These are phyloP conservation scores for Hydrozoanthus gracilis DNA, from an alignment of 92 coral and sea anemone species.

Conservation along the genomic window DNA sequence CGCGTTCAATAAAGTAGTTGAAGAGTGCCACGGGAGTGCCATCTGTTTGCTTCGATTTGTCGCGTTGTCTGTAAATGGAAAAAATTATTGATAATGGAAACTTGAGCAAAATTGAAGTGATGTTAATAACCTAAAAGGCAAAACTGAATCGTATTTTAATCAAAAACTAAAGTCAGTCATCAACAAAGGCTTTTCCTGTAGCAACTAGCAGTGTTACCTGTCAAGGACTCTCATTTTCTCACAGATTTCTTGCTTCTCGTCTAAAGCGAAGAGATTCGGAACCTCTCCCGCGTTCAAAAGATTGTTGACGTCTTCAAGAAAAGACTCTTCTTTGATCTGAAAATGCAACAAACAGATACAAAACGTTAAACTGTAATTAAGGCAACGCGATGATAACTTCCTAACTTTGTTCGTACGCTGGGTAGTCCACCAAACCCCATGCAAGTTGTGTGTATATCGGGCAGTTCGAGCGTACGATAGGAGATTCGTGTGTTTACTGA, in stretches of 20 bases:
- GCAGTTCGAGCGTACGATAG: too few relatives aligned
- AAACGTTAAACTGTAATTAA: neutral
- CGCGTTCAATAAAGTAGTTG: constrained; percentile 96
- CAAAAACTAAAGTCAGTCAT: neutral
- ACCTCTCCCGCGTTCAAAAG: constrained; percentile 98
- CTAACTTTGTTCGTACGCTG: neutral
- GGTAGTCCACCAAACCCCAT: too few relatives aligned
- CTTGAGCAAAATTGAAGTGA: neutral
- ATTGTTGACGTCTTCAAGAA: constrained; percentile 96
- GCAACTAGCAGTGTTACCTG: constrained; percentile 67
- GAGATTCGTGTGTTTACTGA: too few relatives aligned
- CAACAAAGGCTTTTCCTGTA: neutral
- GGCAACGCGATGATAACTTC: neutral
- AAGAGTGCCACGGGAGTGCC: constrained; percentile 97
- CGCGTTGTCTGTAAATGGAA: constrained; percentile 84
- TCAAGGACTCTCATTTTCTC: constrained; percentile 95
- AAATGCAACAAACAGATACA: neutral
- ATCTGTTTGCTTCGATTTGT: constrained; percentile 98
- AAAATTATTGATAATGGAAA: neutral
- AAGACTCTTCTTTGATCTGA: constrained; percentile 96
- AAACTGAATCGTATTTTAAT: neutral
- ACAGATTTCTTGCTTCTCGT: constrained; percentile 98
- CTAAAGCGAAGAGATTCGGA: constrained; percentile 94
- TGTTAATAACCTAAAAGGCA: neutral
- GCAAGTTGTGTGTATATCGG: too few relatives aligned